Evolutionary conservation across 2,113 vertebrate genomes (phyloP).

Genomic region (Mandrillus leucophaeus): DNA sequence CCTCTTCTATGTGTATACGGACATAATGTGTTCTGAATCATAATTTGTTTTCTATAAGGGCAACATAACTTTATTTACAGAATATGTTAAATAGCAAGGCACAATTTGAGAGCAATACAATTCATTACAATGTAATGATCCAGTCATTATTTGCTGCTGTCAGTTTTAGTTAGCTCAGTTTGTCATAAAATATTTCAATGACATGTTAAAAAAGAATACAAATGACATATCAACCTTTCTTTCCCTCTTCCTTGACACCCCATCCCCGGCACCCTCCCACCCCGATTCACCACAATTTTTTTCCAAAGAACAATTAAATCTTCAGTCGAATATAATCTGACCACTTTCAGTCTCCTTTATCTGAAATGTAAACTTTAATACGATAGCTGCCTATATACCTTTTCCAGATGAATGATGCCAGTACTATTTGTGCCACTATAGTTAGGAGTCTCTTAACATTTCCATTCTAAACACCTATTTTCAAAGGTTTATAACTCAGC

Average conservation of each 20-base stretch:
- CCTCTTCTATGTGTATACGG: background rate
- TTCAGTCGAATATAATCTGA: background rate
- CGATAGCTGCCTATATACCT: background rate
- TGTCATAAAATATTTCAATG: constrained; percentile 14
- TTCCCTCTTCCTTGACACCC: background rate
- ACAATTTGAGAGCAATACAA: background rate
- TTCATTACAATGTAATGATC: background rate
- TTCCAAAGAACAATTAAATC: constrained; percentile 5
- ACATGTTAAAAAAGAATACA: constrained; percentile 29
- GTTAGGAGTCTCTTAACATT: constrained; percentile 67
- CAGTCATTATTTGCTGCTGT: background rate
- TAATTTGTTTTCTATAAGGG: background rate
- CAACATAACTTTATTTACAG: constrained; percentile 2
- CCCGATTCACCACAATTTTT: background rate
- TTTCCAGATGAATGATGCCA: constrained; percentile 40
- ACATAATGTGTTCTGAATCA: background rate
- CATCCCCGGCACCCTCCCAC: background rate
- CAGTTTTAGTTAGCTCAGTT: constrained; percentile 14
- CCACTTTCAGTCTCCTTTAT: constrained; percentile 27
- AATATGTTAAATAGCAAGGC: background rate
- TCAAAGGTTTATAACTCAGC: constrained; percentile 70
- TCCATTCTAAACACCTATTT: constrained; percentile 69
- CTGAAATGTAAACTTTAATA: constrained; percentile 65
- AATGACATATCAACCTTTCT: background rate
- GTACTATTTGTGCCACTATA: constrained; percentile 21